phyloP scores from a whole-genome alignment of 2,797 vertebrate species.

The Myripristis jacobus region DNA sequence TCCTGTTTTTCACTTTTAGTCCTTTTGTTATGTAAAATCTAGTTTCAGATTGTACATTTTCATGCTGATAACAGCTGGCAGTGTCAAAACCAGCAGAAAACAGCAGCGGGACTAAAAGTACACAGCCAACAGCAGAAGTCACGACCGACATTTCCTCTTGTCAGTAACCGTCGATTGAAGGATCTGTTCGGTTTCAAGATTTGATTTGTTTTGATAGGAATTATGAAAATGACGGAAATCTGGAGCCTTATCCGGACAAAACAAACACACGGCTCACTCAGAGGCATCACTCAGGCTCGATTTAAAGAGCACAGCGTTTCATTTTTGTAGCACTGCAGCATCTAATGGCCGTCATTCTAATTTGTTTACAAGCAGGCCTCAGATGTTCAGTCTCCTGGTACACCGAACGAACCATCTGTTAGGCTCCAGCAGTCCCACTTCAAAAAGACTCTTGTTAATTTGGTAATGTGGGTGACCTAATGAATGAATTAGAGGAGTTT shows the following conservation, averaged over 20 bases:
- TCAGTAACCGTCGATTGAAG: slow-evolving; percentile 56
- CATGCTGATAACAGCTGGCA: slow-evolving; percentile 19
- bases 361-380: slow-evolving; percentile 41
- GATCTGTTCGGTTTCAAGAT: slow-evolving; percentile 68
- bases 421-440: not conserved
- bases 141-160: slow-evolving; percentile 1
- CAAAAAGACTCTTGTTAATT: not conserved
- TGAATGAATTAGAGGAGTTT: slow-evolving; percentile 18
- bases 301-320: not conserved
- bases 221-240: slow-evolving; percentile 12
- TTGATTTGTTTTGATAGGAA: slow-evolving; percentile 41
- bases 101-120: slow-evolving; percentile 17
- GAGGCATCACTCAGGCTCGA: slow-evolving; percentile 3
- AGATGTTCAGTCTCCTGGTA: slow-evolving; percentile 15
- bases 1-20: slow-evolving; percentile 23
- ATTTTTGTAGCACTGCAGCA: slow-evolving; percentile 6
- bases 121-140: slow-evolving; percentile 40
- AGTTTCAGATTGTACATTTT: slow-evolving; percentile 60
- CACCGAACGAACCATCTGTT: not conserved
- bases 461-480: not conserved
- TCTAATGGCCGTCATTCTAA: slow-evolving; percentile 11
- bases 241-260: slow-evolving; percentile 10
- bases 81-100: slow-evolving; percentile 32
- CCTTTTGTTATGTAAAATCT: not conserved
- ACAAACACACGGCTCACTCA: not conserved